Percentiles rank a stretch among this genome's conserved stretches.
phyloP scores from a whole-genome alignment of 1,140 invertebrate genomes.

The Atopsyche davidsoni region DNA sequence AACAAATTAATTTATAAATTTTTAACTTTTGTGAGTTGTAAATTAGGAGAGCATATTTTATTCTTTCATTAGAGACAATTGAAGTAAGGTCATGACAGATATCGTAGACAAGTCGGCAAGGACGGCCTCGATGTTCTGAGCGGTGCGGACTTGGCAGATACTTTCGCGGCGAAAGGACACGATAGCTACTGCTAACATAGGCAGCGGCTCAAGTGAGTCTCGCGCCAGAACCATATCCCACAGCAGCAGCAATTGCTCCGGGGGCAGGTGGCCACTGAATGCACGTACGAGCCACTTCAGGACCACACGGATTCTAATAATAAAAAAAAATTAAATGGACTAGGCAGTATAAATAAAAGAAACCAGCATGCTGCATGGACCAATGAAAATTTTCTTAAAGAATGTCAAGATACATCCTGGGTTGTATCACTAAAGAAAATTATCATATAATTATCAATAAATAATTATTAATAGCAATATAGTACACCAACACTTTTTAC shows the following conservation, averaged over 20 bases:
- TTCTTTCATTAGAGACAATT: conserved; percentile 45
- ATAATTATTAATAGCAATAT: conserved; percentile 8
- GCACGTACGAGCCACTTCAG: conserved; percentile 95
- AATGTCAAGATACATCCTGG: too few relatives aligned
- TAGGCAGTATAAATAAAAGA: too few relatives aligned
- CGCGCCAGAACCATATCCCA: conserved; percentile 92
- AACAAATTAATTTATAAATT: too few relatives aligned
- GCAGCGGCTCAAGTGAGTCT: conserved; percentile 83
- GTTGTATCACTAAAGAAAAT: too few relatives aligned
- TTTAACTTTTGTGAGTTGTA: too few relatives aligned
- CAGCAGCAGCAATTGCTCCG: conserved; percentile 82
- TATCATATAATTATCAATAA: too few relatives aligned
- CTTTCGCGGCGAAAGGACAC: conserved; percentile 89
- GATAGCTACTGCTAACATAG: conserved; percentile 81
- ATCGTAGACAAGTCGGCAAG: conserved; percentile 86
- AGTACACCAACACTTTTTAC: not conserved
- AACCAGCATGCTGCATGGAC: too few relatives aligned
- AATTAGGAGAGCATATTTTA: conserved; percentile 24
- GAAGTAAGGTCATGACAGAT: conserved; percentile 70
- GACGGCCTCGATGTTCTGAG: conserved; percentile 82
- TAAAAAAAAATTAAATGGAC: conserved; percentile 22
- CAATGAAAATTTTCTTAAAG: too few relatives aligned
- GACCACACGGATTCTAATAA: conserved; percentile 72
- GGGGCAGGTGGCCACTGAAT: conserved; percentile 88
- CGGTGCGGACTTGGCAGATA: conserved; percentile 79